A percentile compares a stretch with the other conserved stretches of the same genome.
These are phyloP conservation scores for Heliconius nattereri DNA, from an alignment of 1,140 invertebrate species.

Conservation along the genomic window DNA sequence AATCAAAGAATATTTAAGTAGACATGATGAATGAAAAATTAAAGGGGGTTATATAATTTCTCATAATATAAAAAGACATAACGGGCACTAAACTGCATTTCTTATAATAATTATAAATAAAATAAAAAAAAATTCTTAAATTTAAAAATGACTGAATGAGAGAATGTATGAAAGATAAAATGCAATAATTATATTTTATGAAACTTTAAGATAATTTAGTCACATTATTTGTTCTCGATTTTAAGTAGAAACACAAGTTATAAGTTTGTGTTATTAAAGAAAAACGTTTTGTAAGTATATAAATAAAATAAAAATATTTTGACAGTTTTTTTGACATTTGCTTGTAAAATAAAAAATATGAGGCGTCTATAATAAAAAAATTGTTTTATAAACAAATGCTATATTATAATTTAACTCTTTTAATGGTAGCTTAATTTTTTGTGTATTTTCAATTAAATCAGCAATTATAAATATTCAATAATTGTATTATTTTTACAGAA, in stretches of 20 bases:
- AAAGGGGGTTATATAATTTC: not conserved
- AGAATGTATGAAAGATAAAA: not conserved
- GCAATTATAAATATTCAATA: not conserved
- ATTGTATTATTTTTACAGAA: too few species aligned
- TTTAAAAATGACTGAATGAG: conserved; percentile 14
- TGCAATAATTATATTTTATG: conserved; percentile 7
- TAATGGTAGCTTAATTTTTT: not conserved
- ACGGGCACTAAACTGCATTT: conserved; percentile 37
- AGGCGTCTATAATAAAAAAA: not conserved
- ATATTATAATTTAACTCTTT: not conserved
- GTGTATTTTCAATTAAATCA: not conserved
- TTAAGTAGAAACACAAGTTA: not conserved
- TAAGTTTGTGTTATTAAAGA: not conserved
- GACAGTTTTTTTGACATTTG: not conserved
- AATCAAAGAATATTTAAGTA: not conserved
- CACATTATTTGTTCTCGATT: conserved; percentile 1
- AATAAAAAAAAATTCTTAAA: not conserved
- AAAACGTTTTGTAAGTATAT: not conserved
- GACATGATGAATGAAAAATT: not conserved
- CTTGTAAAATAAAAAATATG: not conserved
- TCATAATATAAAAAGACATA: conserved; percentile 33
- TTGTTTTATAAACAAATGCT: not conserved
- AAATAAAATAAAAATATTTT: not conserved
- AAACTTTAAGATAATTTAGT: not conserved
- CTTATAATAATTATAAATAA: conserved; percentile 18